Conservation (phyloP, 92 coral and sea anemone species). For the Chrysogorgia sp. region DNA sequence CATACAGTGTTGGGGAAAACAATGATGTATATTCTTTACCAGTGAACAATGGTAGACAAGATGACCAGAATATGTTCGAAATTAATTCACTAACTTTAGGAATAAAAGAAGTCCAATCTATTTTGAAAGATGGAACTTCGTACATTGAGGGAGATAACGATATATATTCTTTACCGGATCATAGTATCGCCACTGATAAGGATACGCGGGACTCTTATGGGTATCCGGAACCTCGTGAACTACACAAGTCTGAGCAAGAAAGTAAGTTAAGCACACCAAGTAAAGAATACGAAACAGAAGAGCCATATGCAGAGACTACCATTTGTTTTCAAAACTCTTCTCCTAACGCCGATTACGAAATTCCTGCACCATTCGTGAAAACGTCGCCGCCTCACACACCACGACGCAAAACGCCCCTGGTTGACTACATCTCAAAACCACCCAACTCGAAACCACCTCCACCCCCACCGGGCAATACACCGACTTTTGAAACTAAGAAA, state of each 20-base stretch:
- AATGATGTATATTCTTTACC: constrained; percentile 31
- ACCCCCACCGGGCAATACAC: constrained; percentile 36
- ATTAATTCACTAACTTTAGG: constrained; percentile 21
- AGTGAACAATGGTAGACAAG: neutral
- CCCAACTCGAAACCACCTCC: constrained; percentile 41
- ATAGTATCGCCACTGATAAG: too few relatives aligned
- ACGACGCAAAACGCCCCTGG: neutral
- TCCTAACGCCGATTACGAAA: constrained; percentile 11
- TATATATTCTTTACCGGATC: constrained; percentile 30
- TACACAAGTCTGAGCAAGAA: neutral
- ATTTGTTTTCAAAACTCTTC: neutral
- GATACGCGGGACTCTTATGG: too few relatives aligned
- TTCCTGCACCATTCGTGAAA: constrained; percentile 5
- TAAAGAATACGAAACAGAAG: neutral
- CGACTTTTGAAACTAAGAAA: constrained; percentile 15
- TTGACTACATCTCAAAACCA: constrained; percentile 2
- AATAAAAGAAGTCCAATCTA: constrained; percentile 35
- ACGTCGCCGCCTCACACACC: neutral
- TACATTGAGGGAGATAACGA: constrained; percentile 26
- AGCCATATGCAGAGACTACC: constrained; percentile 17
- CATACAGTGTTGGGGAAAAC: constrained; percentile 36
- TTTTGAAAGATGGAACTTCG: constrained; percentile 11
- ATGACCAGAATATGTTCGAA: constrained; percentile 2
- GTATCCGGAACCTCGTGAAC: neutral
- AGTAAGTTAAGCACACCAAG: neutral